phyloP scores from a whole-genome alignment of 1,140 invertebrate genomes.

The Ceratitis capitata region DNA sequence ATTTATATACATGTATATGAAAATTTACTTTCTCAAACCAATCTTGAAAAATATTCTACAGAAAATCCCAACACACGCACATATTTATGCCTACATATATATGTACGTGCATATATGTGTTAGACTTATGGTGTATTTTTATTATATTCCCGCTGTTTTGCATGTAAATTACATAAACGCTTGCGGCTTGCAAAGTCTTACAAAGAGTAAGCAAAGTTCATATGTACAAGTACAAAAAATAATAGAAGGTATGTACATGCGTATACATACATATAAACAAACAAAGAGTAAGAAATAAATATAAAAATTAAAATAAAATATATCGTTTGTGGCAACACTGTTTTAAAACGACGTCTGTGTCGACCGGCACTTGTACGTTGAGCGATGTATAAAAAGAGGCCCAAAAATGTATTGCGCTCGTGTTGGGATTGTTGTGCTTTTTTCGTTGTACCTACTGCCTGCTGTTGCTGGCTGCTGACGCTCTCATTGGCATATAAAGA shows the following conservation, averaged over 20 bases:
- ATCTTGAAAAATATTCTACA: background rate
- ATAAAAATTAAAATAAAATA: constrained; percentile 1
- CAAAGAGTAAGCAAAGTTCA: background rate
- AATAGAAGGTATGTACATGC: background rate
- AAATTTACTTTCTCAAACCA: background rate
- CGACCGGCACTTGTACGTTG: background rate
- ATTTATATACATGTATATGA: no score
- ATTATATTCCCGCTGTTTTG: background rate
- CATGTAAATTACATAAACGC: background rate
- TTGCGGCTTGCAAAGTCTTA: background rate
- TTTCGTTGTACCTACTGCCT: background rate
- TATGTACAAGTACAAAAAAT: background rate
- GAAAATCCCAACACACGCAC: background rate
- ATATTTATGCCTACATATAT: background rate
- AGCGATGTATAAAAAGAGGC: background rate
- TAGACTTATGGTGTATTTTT: background rate
- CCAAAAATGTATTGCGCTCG: background rate
- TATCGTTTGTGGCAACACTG: constrained; percentile 8
- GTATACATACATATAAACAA: background rate
- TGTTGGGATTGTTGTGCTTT: constrained; percentile 16
- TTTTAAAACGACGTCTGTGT: background rate
- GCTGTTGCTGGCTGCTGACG: background rate
- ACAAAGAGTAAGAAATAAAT: background rate
- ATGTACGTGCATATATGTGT: background rate
- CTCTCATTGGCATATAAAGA: background rate